phyloP scores from a whole-genome alignment of 2,113 vertebrate species.

The Coturnix japonica region DNA sequence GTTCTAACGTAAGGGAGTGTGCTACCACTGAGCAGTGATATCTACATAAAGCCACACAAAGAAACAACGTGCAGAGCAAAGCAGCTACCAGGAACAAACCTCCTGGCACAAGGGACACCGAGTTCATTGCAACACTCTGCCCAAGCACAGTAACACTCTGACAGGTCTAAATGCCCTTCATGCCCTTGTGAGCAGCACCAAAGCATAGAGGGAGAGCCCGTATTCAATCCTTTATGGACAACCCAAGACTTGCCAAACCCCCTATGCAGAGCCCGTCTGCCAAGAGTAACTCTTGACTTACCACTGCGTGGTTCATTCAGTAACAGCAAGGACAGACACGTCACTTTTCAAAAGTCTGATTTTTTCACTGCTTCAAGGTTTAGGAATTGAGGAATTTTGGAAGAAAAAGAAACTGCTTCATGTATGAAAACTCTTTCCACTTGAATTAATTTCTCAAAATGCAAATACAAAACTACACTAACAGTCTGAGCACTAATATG shows the following conservation, averaged over 20 bases:
- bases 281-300: neutral
- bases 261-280: neutral
- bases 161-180: neutral
- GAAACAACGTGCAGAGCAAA: neutral
- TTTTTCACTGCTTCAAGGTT: neutral
- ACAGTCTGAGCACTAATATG: accelerated
- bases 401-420: neutral
- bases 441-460: neutral
- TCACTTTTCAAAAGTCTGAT: neutral
- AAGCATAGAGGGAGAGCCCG: neutral
- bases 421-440: neutral
- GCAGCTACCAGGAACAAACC: neutral
- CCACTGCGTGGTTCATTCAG: neutral
- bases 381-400: neutral
- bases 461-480: neutral
- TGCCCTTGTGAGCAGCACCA: neutral
- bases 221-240: neutral
- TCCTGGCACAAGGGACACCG: accelerated
- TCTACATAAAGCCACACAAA: neutral
- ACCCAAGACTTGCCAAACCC: neutral
- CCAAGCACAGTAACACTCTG: neutral
- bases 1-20: neutral
- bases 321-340: neutral
- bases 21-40: neutral
- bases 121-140: neutral